phyloP scores from a whole-genome alignment of 2,113 vertebrate genomes.

The Merops nubicus region DNA sequence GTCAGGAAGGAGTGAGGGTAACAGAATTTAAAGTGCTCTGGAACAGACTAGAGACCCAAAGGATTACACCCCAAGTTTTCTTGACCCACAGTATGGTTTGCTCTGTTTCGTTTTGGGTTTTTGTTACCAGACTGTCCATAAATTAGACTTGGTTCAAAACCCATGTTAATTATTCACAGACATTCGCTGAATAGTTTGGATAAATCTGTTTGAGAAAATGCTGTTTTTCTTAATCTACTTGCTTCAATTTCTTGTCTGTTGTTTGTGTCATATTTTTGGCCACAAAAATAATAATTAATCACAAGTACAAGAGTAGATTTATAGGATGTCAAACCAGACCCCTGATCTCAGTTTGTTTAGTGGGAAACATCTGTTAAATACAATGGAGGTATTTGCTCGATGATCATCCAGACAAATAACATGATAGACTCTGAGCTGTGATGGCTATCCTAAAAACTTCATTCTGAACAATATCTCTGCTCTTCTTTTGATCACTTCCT shows the following conservation, averaged over 20 bases:
- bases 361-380: not conserved
- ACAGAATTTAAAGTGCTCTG: not conserved
- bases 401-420: not conserved
- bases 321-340: not conserved
- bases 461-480: not conserved
- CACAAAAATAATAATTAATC: not conserved
- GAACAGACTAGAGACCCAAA: not conserved
- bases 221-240: not conserved
- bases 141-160: not conserved
- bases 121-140: not conserved
- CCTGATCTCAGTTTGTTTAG: not conserved
- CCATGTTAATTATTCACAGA: not conserved
- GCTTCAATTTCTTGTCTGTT: not conserved
- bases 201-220: not conserved
- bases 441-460: not conserved
- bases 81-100: not conserved
- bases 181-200: not conserved
- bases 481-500: not conserved
- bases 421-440: not conserved
- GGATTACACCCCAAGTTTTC: not conserved
- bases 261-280: not conserved
- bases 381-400: not conserved
- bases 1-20: not conserved
- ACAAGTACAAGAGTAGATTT: not conserved
- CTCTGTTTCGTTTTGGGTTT: not conserved